Conservation (phyloP, 2,113 vertebrate genomes). For the Ictalurus furcatus region DNA sequence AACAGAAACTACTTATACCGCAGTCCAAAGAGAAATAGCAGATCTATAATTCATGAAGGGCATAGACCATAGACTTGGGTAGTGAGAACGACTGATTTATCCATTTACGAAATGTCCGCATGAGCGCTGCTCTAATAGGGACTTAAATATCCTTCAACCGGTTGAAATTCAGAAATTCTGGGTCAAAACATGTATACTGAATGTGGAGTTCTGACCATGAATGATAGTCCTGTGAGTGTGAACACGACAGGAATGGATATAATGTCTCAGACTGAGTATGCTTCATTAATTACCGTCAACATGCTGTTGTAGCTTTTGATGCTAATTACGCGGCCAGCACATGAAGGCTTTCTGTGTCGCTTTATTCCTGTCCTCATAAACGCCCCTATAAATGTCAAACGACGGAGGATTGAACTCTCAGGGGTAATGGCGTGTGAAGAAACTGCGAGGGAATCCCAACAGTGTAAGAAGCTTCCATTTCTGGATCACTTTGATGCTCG, state of each 20-base stretch:
- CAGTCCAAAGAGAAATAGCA: constrained; percentile 4
- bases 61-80: neutral
- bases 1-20: constrained; percentile 19
- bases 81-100: neutral
- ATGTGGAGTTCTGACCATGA: neutral
- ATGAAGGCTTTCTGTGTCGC: neutral
- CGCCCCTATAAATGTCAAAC: constrained; percentile 33
- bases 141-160: neutral
- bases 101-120: neutral
- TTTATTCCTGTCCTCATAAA: constrained; percentile 17
- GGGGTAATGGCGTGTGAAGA: constrained; percentile 9
- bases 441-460: constrained; percentile 29
- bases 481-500: constrained; percentile 24
- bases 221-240: neutral
- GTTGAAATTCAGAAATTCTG: neutral
- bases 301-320: constrained; percentile 13
- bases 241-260: neutral
- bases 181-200: neutral
- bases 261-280: neutral
- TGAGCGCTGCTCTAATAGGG: neutral
- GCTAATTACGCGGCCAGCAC: constrained; percentile 18
- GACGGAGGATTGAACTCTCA: constrained; percentile 13
- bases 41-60: constrained; percentile 35
- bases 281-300: constrained; percentile 20
- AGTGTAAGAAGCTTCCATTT: constrained; percentile 11